Evolutionary conservation across 2,888 invertebrate genomes (phyloP), one percentile per base, ranked within the genome.

Genomic region (Sceliomorpha sp.): DNA sequence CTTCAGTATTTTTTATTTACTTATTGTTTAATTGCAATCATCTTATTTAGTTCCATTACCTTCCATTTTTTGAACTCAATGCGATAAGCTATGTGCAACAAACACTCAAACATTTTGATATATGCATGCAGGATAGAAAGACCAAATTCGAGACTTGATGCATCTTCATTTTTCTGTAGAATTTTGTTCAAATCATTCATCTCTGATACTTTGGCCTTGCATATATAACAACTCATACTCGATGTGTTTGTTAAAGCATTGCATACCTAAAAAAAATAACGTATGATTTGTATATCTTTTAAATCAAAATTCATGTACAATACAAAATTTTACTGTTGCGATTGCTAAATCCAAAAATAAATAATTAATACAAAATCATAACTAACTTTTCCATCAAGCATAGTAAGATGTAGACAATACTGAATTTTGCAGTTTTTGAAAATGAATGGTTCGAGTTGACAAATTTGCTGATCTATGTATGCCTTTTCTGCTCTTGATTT

Each of bases 101-200:
- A 50, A 50, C 73, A 82, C 59, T 85, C 81, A 47, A 79, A 80
- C 58, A 74, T 76, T 13, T 76, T 63, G 7, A 80, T 81, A 77
- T 79, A 24, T 10, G 27, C 44, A 14, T 40, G 31, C 17, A 29
- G 20, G 31, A 15, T 24, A 9, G 27, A 39, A 36, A 79, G 34
- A 15, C 78, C 78, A 55, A 75, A 80, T 17, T 56, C 45, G n/a
- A 73, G 59, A 50, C 59, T 40, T 5, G 14, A 34, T 34, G 24
- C 15, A 26, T 59, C 42, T 42, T 45, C 40, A 26, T 47, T 12
- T 39, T 9, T 44, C 40, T 40, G 6, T 12, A 47, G 10, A 37
- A 69, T 45, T 24, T 10, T 7, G n/a, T 44, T 32, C n/a, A 50
- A 13, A 5, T 50, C 8, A 15, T 50, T 59, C 13, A 59, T 14